Evolutionary conservation across 2,797 vertebrate species (phyloP).

Genomic region (Morelia viridis): DNA sequence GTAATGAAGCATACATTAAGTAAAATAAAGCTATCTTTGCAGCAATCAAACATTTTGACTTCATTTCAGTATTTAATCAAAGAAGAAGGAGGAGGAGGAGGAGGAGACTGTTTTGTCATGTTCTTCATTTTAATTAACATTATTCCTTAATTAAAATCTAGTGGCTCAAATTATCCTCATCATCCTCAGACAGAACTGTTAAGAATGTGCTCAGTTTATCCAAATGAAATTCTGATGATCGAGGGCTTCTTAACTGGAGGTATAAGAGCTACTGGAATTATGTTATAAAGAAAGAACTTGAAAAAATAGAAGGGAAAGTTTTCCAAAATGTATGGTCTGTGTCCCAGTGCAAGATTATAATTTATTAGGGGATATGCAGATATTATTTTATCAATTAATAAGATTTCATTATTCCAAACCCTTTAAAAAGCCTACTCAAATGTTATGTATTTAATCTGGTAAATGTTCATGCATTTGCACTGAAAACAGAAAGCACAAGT

Average conservation of each 20-base stretch:
- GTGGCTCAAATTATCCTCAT: constrained; percentile 30
- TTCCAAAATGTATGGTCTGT: constrained; percentile 27
- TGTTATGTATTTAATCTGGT: constrained; percentile 34
- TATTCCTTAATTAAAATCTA: constrained; percentile 28
- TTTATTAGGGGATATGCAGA: constrained; percentile 53
- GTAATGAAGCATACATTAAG: not conserved
- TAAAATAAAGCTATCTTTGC: constrained; percentile 22
- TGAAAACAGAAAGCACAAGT: too few relatives aligned
- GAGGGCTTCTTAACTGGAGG: constrained; percentile 12
- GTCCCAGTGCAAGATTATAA: constrained; percentile 36
- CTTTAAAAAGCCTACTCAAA: constrained; percentile 54
- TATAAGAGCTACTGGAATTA: accelerated
- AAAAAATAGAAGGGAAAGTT: not conserved
- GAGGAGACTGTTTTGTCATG: not conserved
- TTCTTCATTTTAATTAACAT: constrained; percentile 21
- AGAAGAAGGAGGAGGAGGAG: not conserved
- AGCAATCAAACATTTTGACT: constrained; percentile 3
- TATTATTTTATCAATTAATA: constrained; percentile 52
- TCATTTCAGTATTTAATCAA: constrained; percentile 38
- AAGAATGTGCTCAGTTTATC: not conserved
- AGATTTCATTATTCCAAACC: constrained; percentile 54
- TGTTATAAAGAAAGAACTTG: not conserved
- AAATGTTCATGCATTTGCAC: too few relatives aligned
- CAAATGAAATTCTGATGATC: constrained; percentile 3
- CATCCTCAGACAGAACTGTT: constrained; percentile 1